Evolutionary conservation across 2,113 vertebrate species (phyloP).

Genomic region (Athene noctua): DNA sequence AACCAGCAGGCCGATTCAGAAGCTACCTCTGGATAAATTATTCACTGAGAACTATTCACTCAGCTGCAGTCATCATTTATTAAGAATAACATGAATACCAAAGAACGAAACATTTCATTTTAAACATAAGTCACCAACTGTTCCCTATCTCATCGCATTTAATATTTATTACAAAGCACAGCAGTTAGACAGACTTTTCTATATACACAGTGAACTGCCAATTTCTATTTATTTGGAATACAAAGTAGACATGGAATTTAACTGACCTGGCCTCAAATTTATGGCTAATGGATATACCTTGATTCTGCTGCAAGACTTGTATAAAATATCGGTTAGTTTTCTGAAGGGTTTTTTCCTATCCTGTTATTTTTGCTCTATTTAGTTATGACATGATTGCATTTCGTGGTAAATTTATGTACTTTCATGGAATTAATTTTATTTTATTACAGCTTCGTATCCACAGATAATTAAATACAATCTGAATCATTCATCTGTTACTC

Average conservation of each 20-base stretch:
- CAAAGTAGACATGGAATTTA: neutral
- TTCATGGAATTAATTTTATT: conserved; percentile 17
- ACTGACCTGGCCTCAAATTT: neutral
- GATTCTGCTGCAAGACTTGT: neutral
- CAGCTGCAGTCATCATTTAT: conserved; percentile 27
- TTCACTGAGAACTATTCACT: conserved; percentile 40
- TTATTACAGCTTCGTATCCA: conserved; percentile 34
- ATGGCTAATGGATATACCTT: neutral
- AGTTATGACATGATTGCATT: neutral
- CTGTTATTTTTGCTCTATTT: neutral
- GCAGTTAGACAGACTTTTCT: neutral
- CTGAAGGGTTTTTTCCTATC: neutral
- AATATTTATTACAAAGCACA: conserved; percentile 6
- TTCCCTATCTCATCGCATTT: neutral
- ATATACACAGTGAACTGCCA: neutral
- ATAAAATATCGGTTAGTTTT: neutral
- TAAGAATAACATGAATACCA: neutral
- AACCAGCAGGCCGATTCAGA: neutral
- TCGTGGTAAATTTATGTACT: conserved; percentile 2
- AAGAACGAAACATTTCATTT: conserved; percentile 10
- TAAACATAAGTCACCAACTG: neutral
- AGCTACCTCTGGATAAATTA: conserved; percentile 15
- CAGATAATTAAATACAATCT: conserved; percentile 33
- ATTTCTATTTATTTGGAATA: neutral
- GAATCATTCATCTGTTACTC: conserved; percentile 45